Percentiles rank a stretch among this genome's conserved stretches.
phyloP scores from a whole-genome alignment of 1,140 invertebrate genomes.

The Hypothenemus hampei region DNA sequence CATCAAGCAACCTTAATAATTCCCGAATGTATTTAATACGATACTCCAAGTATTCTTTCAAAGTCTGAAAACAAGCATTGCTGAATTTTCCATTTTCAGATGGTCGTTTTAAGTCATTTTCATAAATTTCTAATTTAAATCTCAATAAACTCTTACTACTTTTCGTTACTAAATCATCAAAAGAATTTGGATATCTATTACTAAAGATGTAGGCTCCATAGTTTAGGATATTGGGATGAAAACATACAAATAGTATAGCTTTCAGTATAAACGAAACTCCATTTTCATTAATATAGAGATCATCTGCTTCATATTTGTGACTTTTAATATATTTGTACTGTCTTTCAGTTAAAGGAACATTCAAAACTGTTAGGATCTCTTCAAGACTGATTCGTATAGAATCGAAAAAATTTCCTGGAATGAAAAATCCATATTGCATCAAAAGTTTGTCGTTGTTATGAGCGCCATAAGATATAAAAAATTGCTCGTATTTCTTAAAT shows the following conservation, averaged over 20 bases:
- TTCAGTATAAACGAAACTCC: slow-evolving; percentile 48
- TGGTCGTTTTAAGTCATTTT: slow-evolving; percentile 10
- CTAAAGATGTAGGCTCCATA: slow-evolving; percentile 33
- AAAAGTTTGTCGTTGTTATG: slow-evolving; percentile 65
- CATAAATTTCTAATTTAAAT: slow-evolving; percentile 18
- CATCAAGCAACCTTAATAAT: slow-evolving; percentile 9
- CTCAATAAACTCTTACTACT: slow-evolving; percentile 22
- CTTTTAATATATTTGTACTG: slow-evolving; percentile 50
- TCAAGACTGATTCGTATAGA: slow-evolving; percentile 50
- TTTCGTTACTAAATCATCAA: slow-evolving; percentile 3
- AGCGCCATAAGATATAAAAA: slow-evolving; percentile 72
- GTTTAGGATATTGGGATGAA: slow-evolving; percentile 22
- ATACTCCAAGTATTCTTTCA: slow-evolving; percentile 28
- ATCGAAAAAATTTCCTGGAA: slow-evolving; percentile 59
- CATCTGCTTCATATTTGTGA: slow-evolving; percentile 47
- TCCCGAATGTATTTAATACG: slow-evolving; percentile 13
- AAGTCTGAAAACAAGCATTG: no score
- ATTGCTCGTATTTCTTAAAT: slow-evolving; percentile 54
- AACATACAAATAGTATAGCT: slow-evolving; percentile 45
- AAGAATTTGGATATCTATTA: slow-evolving; percentile 30
- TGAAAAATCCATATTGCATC: slow-evolving; percentile 70
- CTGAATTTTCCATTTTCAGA: not conserved
- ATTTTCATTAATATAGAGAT: slow-evolving; percentile 43
- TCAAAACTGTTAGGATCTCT: slow-evolving; percentile 46
- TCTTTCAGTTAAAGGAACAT: slow-evolving; percentile 37